Evolutionary conservation across 2,888 invertebrate species (phyloP), one percentile per base, ranked within the genome.

Genomic region (Sthenelais limicola): DNA sequence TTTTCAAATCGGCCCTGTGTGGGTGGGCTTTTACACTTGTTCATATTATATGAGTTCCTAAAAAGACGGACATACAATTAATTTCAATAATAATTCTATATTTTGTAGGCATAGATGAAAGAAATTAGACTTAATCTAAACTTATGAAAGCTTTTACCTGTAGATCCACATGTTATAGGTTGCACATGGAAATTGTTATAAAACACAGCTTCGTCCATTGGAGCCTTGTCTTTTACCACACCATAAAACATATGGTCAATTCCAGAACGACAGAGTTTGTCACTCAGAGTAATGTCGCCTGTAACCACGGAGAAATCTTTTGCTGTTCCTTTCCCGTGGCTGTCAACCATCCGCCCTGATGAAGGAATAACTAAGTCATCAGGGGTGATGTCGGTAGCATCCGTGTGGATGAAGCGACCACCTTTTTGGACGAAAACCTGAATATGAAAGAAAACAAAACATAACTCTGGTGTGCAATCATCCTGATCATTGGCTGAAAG

Each of bases 191-290:
- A 38, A 43, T 62, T 62, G 38, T 62, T 28, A 18, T 62, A 35
- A 1, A 62, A 26, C 2, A 38, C 24, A n/a, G 38, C 24, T 24
- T 62, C 62, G 21, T 35, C 38, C 38, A 12, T 9, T 24, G 24
- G 21, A 24, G 62, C 62, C 9, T 38, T 24, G 26, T 35, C 38
- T 28, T 4, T 3, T 28, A 62, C 43, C 2, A 38, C 38, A 7
- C 62, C 62, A 12, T n/a, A 9, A 26, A 62, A 62, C 21, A 62
- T 21, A 24, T 62, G 62, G 24, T 62, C 62, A 7, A 21, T 43
- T 12, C 62, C 62, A 7, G 21, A 35, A 21, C 38, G 38, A 35
- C 62, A 62, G 5, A 62, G 24, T 24, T 43, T 43, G 12, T 21
- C 9, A 1, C 38, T 21, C 7, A 62, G 9, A 15, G 38, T 35